Percentiles rank a stretch among this genome's conserved stretches.
These are phyloP conservation scores for Vultur gryphus DNA, from an alignment of 2,797 vertebrate genomes.

Conservation along the genomic window DNA sequence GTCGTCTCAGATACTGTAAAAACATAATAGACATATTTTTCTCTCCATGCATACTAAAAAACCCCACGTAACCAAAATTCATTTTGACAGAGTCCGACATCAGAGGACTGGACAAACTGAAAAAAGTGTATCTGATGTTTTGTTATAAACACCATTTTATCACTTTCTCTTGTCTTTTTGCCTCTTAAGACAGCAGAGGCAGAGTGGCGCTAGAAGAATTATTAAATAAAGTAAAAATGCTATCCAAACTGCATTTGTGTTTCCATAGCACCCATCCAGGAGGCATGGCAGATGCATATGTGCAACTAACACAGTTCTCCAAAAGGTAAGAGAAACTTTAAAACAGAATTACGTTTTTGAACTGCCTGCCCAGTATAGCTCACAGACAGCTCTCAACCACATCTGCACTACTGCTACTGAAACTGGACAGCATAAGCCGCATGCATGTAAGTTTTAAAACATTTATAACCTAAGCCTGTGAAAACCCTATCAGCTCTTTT, in stretches of 20 bases:
- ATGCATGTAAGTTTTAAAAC: not conserved
- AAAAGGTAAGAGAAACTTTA: not conserved
- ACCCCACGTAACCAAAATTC: not conserved
- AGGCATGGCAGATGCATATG: not conserved
- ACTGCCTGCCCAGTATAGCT: not conserved
- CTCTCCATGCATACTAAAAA: not conserved
- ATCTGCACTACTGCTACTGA: not conserved
- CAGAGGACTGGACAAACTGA: not conserved
- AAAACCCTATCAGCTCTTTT: not conserved
- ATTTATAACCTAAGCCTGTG: not conserved
- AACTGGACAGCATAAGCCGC: not conserved
- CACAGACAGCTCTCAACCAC: not conserved
- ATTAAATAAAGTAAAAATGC: not conserved
- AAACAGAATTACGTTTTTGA: not conserved
- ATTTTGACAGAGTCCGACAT: not conserved
- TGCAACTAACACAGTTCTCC: not conserved
- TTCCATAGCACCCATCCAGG: not conserved
- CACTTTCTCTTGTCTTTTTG: not conserved
- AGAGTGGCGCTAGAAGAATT: not conserved
- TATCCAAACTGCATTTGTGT: not conserved
- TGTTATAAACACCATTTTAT: not conserved
- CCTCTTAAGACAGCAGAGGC: not conserved
- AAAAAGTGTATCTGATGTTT: not conserved
- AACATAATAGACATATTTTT: fast-evolving
- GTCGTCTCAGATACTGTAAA: not conserved